Conservation (phyloP, 2,797 vertebrate species). For the Darevskia mixta region DNA sequence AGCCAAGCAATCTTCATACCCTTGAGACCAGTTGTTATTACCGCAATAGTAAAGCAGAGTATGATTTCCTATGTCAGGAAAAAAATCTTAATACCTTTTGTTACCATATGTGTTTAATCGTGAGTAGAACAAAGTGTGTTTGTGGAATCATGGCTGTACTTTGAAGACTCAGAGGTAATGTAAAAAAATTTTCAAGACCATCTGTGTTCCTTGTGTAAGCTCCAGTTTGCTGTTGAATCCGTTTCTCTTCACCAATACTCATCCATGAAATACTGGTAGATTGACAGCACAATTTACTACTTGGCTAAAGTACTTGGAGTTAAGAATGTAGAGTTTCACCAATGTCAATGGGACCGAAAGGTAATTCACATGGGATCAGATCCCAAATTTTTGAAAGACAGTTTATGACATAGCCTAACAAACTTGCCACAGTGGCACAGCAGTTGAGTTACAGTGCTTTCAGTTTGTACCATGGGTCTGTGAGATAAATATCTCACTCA, state of each 20-base stretch:
- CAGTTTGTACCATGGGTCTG: background rate
- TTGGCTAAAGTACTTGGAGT: background rate
- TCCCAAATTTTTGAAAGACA: background rate
- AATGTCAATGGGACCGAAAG: background rate
- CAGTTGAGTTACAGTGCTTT: background rate
- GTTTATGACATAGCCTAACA: too few relatives aligned
- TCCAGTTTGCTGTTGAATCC: background rate
- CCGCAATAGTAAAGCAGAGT: constrained; percentile 43
- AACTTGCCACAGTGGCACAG: background rate
- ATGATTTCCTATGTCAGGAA: constrained; percentile 59
- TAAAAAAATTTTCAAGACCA: background rate
- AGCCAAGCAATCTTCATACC: constrained; percentile 54
- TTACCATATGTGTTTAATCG: constrained; percentile 31
- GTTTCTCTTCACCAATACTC: background rate
- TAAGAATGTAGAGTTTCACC: background rate
- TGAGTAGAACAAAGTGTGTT: constrained; percentile 37
- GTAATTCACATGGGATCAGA: background rate
- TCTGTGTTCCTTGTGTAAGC: background rate
- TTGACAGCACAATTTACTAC: background rate
- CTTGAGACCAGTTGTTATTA: constrained; percentile 49
- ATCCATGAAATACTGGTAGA: constrained; percentile 16
- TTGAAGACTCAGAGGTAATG: constrained; percentile 33
- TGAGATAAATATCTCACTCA: background rate
- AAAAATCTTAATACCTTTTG: constrained; percentile 19
- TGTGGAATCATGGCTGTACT: constrained; percentile 39